These are phyloP conservation scores for Arbacia lixula DNA, from an alignment of 53 echinoderm and acorn worm species.

Conservation along the genomic window DNA sequence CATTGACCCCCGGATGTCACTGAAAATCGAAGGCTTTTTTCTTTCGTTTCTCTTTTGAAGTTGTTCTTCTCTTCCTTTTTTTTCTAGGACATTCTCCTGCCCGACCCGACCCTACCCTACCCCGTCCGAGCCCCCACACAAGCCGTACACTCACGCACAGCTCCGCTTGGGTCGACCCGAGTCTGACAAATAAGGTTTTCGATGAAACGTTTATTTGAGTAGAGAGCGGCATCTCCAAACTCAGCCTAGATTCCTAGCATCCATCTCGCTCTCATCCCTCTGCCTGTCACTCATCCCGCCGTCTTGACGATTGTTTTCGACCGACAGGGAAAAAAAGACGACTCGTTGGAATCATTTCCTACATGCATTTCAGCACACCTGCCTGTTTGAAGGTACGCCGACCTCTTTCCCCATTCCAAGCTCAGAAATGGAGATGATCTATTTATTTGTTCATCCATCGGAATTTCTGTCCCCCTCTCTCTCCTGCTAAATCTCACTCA, in stretches of 20 bases:
- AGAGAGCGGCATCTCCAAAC: conserved; percentile 46
- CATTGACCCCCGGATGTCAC: conserved; percentile 61
- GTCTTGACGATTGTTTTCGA: conserved; percentile 20
- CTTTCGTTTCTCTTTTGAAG: too few species aligned
- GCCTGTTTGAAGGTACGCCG: conserved; percentile 40
- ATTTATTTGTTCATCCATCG: conserved; percentile 52
- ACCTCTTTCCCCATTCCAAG: conserved; percentile 35
- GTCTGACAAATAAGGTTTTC: conserved; percentile 48
- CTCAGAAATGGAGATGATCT: conserved; percentile 48
- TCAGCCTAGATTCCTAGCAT: conserved; percentile 16
- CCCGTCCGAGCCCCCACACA: background rate
- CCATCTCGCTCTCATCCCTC: conserved; percentile 23
- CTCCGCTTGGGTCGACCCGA: conserved; percentile 43
- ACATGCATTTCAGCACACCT: conserved; percentile 42
- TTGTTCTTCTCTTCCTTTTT: background rate
- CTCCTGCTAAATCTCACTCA: conserved; percentile 36
- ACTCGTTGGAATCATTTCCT: conserved; percentile 32
- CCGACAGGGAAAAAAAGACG: conserved; percentile 9
- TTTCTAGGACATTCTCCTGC: background rate
- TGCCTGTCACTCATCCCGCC: conserved; percentile 45
- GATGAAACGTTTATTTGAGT: conserved; percentile 65
- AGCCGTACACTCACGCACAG: conserved; percentile 45
- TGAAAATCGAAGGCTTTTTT: conserved; percentile 31
- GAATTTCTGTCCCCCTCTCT: conserved; percentile 33
- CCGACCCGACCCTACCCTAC: background rate